Percentiles rank a stretch among this genome's conserved stretches.
Evolutionary conservation across 37 sponge, comb jelly and placozoan species (phyloP).

Genomic region (Geodia barretti): DNA sequence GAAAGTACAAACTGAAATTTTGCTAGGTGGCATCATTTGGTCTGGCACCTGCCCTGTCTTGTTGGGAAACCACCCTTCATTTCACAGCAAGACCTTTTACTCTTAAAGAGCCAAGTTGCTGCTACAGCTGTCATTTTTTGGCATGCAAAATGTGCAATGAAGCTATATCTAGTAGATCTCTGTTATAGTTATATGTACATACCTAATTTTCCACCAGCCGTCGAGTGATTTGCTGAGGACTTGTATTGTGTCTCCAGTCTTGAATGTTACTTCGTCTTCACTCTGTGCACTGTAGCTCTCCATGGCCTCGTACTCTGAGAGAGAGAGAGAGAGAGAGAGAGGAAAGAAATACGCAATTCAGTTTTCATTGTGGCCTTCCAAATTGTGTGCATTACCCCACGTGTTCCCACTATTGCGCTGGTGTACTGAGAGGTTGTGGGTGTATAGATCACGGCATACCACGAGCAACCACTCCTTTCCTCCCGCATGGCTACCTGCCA

Average conservation of each 20-base stretch:
- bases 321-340: neutral
- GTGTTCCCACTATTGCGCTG: neutral
- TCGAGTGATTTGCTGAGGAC: conserved; percentile 73
- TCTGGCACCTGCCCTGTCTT: too few relatives aligned
- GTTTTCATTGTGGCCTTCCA: neutral
- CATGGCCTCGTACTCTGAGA: conserved; percentile 66
- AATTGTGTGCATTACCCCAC: neutral
- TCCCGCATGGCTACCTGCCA: neutral
- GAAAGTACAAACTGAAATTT: too few relatives aligned
- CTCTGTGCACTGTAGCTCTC: conserved; percentile 62
- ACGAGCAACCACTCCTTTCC: neutral
- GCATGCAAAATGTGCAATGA: too few relatives aligned
- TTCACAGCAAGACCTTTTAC: too few relatives aligned
- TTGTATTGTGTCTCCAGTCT: conserved; percentile 57
- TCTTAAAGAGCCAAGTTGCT: too few relatives aligned
- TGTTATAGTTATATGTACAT: neutral
- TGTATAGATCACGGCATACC: neutral
- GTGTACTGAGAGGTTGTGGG: neutral
- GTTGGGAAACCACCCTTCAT: too few relatives aligned
- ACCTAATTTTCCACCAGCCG: conserved; percentile 91
- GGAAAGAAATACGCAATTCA: neutral
- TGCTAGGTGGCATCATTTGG: too few relatives aligned
- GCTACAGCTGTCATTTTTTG: too few relatives aligned
- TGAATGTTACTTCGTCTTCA: conserved; percentile 78
- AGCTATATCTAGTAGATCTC: too few relatives aligned